A percentile compares a stretch with the other conserved stretches of the same genome.
Conservation (phyloP, 2,797 vertebrate species). For the Simalia tracyae region DNA sequence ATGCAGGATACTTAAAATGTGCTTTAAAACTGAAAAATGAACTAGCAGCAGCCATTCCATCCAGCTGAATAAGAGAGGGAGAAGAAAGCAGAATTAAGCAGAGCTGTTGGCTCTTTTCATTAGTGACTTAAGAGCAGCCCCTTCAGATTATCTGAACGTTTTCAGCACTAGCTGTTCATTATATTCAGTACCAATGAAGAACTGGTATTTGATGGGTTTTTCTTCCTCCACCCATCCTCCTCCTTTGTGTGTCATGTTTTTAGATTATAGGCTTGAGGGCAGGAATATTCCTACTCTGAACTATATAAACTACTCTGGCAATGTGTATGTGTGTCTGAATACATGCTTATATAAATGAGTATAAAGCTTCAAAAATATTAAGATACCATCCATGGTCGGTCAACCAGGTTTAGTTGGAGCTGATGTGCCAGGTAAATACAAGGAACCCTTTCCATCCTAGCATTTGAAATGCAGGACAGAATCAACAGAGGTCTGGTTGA, state of each 20-base stretch:
- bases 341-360: neutral
- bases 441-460: conserved; percentile 72
- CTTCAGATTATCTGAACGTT: neutral
- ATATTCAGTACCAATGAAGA: neutral
- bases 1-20: neutral
- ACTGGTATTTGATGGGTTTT: neutral
- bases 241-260: neutral
- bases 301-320: neutral
- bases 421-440: conserved; percentile 89
- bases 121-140: neutral
- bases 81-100: neutral
- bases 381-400: conserved; percentile 90
- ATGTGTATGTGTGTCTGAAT: neutral
- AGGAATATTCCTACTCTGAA: neutral
- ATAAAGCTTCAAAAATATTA: conserved; percentile 13
- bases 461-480: conserved; percentile 85
- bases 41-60: neutral
- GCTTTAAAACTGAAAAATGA: conserved; percentile 23
- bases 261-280: neutral
- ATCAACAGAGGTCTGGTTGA: conserved; percentile 83
- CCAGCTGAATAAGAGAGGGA: neutral
- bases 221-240: neutral
- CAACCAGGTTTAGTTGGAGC: conserved; percentile 78
- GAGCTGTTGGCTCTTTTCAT: neutral
- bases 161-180: neutral